Conservation (phyloP, 1,140 invertebrate genomes). For the Macrocentrus cingulum region DNA sequence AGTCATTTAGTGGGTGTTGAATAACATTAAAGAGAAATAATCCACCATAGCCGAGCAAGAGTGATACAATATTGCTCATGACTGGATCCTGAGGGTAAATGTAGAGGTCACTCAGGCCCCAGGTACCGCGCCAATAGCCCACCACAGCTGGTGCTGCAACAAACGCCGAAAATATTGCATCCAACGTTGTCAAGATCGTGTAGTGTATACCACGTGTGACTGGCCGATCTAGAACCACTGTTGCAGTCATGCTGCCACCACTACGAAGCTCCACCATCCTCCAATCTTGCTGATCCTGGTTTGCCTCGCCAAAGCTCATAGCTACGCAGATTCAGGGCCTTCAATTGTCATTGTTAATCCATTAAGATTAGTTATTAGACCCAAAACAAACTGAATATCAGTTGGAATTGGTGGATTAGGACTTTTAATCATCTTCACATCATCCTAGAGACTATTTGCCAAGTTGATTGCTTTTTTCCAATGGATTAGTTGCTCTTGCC, state of each 20-base stretch:
- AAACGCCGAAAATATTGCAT: constrained; percentile 70
- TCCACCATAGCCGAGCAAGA: constrained; percentile 68
- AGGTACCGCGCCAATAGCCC: constrained; percentile 83
- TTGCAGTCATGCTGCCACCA: constrained; percentile 43
- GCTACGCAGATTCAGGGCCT: constrained; percentile 10
- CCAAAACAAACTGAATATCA: too few relatives aligned
- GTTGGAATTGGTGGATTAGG: too few relatives aligned
- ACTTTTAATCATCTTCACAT: too few relatives aligned
- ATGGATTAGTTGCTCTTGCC: too few relatives aligned
- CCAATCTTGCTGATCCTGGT: constrained; percentile 37
- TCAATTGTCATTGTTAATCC: neutral
- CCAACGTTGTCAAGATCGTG: constrained; percentile 67
- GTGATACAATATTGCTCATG: constrained; percentile 67
- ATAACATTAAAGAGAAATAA: constrained; percentile 69
- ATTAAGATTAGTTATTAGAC: neutral
- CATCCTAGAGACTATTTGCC: too few relatives aligned
- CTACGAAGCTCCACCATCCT: constrained; percentile 50
- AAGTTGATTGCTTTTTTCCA: too few relatives aligned
- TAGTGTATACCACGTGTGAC: constrained; percentile 55
- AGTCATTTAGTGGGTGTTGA: constrained; percentile 65
- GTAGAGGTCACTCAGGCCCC: constrained; percentile 75
- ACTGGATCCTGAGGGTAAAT: constrained; percentile 64
- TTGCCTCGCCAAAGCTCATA: constrained; percentile 21
- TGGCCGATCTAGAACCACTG: constrained; percentile 38
- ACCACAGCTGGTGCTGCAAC: constrained; percentile 79